A percentile compares a stretch with the other conserved stretches of the same genome.
These are phyloP conservation scores for Coryphaenoides rupestris DNA, from an alignment of 2,113 vertebrate species.

Conservation along the genomic window DNA sequence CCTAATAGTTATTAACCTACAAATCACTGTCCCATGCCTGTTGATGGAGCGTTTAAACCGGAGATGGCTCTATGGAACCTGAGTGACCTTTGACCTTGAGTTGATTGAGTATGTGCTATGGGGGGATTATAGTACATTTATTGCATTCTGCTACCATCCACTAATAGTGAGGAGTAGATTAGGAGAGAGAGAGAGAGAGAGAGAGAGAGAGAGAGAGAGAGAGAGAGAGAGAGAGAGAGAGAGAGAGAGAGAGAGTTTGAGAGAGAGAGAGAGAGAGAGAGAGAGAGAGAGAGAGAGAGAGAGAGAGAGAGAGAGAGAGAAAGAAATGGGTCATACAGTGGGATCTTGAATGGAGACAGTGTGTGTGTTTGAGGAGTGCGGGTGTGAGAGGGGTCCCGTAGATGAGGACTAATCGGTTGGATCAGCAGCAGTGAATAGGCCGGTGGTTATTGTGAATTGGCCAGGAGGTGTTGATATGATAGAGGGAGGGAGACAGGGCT, in stretches of 20 bases:
- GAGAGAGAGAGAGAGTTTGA: too few relatives aligned
- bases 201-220: too few relatives aligned
- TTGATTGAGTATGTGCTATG: constrained; percentile 41
- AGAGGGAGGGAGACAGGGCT: constrained; percentile 23
- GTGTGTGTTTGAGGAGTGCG: constrained; percentile 28
- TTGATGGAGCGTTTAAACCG: constrained; percentile 8
- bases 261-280: too few relatives aligned
- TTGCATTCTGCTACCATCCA: constrained; percentile 22
- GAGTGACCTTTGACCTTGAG: constrained; percentile 40
- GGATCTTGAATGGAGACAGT: constrained; percentile 19
- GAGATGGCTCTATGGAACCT: constrained; percentile 16
- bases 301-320: constrained; percentile 12
- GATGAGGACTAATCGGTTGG: constrained; percentile 54
- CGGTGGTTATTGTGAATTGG: constrained; percentile 85
- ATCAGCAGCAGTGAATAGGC: constrained; percentile 77
- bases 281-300: too few relatives aligned
- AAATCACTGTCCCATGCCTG: constrained; percentile 29
- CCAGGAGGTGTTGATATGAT: constrained; percentile 74
- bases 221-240: too few relatives aligned
- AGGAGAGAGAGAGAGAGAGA: not conserved
- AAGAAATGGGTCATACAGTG: constrained; percentile 1
- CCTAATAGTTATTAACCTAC: constrained; percentile 27
- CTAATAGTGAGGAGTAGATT: constrained; percentile 12
- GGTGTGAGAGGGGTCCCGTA: constrained; percentile 35
- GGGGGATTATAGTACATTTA: constrained; percentile 21